Evolutionary conservation across 2,888 invertebrate genomes (phyloP).

Genomic region (Eucriotettix oculatus): DNA sequence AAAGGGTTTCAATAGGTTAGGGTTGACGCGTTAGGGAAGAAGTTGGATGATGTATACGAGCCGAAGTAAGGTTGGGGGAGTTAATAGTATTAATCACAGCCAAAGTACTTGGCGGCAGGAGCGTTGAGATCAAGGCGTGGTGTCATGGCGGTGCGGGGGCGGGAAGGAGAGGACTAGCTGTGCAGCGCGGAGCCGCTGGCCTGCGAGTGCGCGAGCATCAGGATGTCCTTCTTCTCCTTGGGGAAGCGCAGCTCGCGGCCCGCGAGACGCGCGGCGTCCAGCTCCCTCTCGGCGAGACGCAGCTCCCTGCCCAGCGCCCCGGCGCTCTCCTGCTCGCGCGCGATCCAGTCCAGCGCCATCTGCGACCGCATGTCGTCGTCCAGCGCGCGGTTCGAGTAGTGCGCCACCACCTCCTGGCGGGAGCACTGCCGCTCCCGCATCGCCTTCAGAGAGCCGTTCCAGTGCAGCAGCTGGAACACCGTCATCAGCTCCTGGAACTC

Average conservation of each 20-base stretch:
- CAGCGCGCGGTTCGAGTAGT: conserved; percentile 80
- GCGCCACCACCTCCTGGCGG: conserved; percentile 80
- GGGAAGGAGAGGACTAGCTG: not conserved
- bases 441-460: conserved; percentile 91
- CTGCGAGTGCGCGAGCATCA: conserved; percentile 76
- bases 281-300: conserved; percentile 68
- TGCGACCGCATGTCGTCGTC: conserved; percentile 93
- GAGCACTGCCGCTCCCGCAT: conserved; percentile 92
- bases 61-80: too few species aligned
- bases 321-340: conserved; percentile 49
- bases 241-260: conserved; percentile 85
- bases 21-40: too few species aligned
- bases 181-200: conserved; percentile 24
- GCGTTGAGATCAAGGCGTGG: too few species aligned
- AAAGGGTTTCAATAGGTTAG: too few species aligned
- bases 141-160: not conserved
- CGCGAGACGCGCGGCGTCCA: conserved; percentile 69
- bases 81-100: too few species aligned
- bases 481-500: conserved; percentile 96
- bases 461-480: conserved; percentile 88
- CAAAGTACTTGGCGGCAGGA: too few species aligned
- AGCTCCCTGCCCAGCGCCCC: conserved; percentile 68
- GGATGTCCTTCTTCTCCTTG: conserved; percentile 88
- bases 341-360: conserved; percentile 93
- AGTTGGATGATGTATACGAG: too few species aligned